phyloP scores from a whole-genome alignment of 2,113 vertebrate species.

The Hydropotes inermis region DNA sequence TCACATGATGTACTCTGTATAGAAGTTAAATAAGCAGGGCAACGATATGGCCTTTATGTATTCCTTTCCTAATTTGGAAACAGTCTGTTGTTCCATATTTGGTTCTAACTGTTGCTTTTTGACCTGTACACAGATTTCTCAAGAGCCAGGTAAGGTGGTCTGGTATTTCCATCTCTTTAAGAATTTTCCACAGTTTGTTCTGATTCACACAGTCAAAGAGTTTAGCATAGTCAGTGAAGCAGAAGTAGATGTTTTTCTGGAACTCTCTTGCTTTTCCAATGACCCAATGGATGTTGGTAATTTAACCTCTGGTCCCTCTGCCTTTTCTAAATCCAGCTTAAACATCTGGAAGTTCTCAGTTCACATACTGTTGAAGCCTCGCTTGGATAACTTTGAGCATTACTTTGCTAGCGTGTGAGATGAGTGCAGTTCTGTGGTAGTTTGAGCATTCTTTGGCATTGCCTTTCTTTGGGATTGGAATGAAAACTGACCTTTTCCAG shows the following conservation, averaged over 20 bases:
- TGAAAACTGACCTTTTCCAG: neutral
- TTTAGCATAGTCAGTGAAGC: neutral
- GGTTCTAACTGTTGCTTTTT: neutral
- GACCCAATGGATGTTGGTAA: neutral
- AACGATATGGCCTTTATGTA: neutral
- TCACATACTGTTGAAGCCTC: neutral
- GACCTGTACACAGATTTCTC: neutral
- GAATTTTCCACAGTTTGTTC: neutral
- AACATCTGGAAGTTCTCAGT: neutral
- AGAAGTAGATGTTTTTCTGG: neutral
- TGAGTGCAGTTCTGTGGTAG: neutral
- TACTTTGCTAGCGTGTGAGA: neutral
- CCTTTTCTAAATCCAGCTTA: neutral
- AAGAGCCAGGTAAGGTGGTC: neutral
- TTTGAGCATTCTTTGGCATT: neutral
- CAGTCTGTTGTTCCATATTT: neutral
- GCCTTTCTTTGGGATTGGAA: neutral
- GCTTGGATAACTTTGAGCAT: neutral
- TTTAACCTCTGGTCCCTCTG: neutral
- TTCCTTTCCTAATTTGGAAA: neutral
- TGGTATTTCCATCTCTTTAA: neutral
- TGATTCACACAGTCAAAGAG: neutral
- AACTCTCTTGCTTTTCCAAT: neutral
- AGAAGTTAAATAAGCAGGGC: neutral
- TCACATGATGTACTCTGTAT: neutral